phyloP scores from a whole-genome alignment of 2,888 invertebrate species.

The Lochmaea capreae region DNA sequence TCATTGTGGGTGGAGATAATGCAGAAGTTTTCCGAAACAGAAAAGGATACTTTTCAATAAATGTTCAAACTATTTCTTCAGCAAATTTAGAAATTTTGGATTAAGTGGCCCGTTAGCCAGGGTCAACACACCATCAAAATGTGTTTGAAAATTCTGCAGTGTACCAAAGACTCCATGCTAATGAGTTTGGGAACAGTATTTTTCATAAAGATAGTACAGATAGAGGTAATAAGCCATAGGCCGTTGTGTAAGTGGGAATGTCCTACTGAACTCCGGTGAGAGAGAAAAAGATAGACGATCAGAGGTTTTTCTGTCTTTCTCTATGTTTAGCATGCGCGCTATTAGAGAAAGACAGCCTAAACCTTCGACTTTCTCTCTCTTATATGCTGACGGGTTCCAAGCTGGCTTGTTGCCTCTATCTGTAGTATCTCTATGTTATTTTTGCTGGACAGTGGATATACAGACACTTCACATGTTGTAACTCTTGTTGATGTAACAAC shows the following conservation, averaged over 20 bases:
- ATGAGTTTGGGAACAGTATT: conserved; percentile 18
- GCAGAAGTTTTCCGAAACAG: conserved; percentile 8
- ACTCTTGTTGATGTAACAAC: neutral
- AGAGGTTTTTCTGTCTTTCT: no score
- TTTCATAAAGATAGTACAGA: no score
- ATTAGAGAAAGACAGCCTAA: no score
- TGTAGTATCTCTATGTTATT: no score
- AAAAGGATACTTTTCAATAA: conserved; percentile 10
- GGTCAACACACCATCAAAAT: conserved; percentile 11
- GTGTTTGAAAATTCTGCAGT: conserved; percentile 6
- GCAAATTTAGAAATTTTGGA: conserved; percentile 17
- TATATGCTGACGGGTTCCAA: no score
- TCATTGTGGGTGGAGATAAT: conserved; percentile 17
- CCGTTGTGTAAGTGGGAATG: no score
- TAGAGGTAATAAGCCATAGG: no score
- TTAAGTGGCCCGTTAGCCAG: conserved; percentile 16
- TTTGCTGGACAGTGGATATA: conserved; percentile 18
- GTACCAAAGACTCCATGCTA: neutral
- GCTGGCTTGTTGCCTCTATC: no score
- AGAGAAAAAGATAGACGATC: no score
- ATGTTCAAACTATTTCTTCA: conserved; percentile 21
- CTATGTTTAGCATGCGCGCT: no score
- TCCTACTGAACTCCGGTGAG: no score
- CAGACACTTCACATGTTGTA: conserved; percentile 15
- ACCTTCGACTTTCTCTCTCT: no score